Conservation (phyloP, 2,113 vertebrate genomes). For the Zosterops lateralis region DNA sequence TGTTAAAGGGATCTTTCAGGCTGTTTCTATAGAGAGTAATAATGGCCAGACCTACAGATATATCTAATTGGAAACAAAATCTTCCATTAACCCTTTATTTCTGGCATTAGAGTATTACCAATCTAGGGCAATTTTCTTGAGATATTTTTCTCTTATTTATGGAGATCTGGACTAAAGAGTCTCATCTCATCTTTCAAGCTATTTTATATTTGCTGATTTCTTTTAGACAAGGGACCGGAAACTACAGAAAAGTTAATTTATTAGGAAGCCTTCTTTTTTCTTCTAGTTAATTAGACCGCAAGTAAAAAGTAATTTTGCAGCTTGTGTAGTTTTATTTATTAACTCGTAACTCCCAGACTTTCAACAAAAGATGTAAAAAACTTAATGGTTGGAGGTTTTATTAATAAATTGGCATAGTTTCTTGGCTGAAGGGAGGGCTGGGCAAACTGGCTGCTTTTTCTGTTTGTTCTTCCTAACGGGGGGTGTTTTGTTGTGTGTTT, state of each 20-base stretch:
- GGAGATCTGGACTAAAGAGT: background rate
- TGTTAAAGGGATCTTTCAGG: constrained; percentile 61
- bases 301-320: background rate
- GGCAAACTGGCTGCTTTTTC: background rate
- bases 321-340: background rate
- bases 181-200: background rate
- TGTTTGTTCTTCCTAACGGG: background rate
- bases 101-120: background rate
- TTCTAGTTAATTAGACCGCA: background rate
- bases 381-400: background rate
- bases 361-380: background rate
- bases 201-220: constrained; percentile 10
- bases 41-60: constrained; percentile 38
- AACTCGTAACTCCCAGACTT: background rate
- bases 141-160: constrained; percentile 40
- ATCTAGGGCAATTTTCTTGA: constrained; percentile 3
- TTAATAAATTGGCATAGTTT: background rate
- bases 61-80: constrained; percentile 45
- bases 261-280: background rate
- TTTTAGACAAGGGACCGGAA: constrained; percentile 1
- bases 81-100: constrained; percentile 40
- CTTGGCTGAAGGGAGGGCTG: background rate
- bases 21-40: constrained; percentile 67
- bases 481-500: background rate
- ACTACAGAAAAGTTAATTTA: background rate